Base-by-base conservation (phyloP, 2,888 invertebrate species). In the Leucozona laternaria region DNA sequence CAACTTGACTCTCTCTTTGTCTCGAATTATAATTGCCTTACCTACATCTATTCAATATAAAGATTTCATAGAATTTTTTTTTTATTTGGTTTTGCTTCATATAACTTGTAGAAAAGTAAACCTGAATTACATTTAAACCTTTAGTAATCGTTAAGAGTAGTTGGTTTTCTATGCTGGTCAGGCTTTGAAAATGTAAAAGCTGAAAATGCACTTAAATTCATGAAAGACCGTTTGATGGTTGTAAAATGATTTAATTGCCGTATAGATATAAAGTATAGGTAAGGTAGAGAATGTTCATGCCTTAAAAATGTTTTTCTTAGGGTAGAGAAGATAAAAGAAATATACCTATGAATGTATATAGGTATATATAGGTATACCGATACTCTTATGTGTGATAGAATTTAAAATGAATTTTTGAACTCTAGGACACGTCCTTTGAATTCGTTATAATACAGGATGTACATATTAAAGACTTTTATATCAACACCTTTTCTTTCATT, bases 191-290 rank as follows among this genome's bases (percentile, higher is more conserved):
- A 40, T 58, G 11, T 37, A 34, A 43, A 62, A 28, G 53, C 25
- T 53, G 25, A 53, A 53, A 25, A 53, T 66, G 45, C 66, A 66
- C 48, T 66, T 66, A 48, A 66, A 66, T 48, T 66, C 48, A 68
- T 68, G 66, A 50, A 37, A 68, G 28, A 66, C 50, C 50, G 37
- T 68, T 68, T 68, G 34, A 50, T 22, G 66, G 34, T 50, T 34
- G 20, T 34, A 50, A 62, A 62, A 50, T 50, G 48, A 68, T 68
- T 22, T 68, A 68, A 66, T 66, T 66, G 66, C 48, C 20, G 8
- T 34, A 48, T 31, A 48, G 10, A 17, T 20, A 34, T 20, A 4
- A 10, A 8, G 28, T 55, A 6, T 8, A 5, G 2, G 20, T 58
- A 34, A 2, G 11, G 13, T 17, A 28, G 11, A 64, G n/a, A 60